A percentile compares a stretch with the other conserved stretches of the same genome.
Evolutionary conservation across 2,797 vertebrate species (phyloP).

Genomic region (Acipenser transmontanus): DNA sequence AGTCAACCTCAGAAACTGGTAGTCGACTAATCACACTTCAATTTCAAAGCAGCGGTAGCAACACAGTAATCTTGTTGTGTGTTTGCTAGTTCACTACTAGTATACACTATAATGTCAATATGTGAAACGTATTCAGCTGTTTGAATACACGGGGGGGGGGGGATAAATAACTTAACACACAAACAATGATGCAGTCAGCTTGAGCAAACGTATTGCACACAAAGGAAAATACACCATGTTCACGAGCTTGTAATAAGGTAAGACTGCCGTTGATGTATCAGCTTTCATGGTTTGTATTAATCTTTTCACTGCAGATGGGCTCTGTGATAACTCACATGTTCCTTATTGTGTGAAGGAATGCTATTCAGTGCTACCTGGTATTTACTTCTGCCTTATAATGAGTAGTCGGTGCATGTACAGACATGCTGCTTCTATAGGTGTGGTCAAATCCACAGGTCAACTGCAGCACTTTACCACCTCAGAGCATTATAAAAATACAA

Average conservation of each 20-base stretch:
- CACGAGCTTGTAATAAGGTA: background rate
- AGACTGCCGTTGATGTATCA: background rate
- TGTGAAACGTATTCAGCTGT: no score
- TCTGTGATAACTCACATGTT: background rate
- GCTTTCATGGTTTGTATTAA: background rate
- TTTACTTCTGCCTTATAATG: background rate
- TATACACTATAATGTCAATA: no score
- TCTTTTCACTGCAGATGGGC: background rate
- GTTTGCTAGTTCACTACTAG: no score
- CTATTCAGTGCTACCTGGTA: background rate
- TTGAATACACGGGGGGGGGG: no score
- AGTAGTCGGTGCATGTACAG: slow-evolving; percentile 10
- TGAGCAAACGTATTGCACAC: no score
- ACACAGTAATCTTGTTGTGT: no score
- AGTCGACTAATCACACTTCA: no score
- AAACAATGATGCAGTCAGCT: no score
- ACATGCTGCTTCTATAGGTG: slow-evolving; percentile 13
- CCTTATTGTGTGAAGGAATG: background rate
- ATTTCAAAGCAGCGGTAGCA: no score
- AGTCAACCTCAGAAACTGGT: no score
- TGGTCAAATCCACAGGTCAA: background rate
- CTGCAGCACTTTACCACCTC: background rate
- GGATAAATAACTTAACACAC: no score
- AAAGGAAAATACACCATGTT: no score
- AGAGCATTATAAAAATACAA: background rate